Conservation (phyloP, 2,888 invertebrate species). For the Aplocera efformata region DNA sequence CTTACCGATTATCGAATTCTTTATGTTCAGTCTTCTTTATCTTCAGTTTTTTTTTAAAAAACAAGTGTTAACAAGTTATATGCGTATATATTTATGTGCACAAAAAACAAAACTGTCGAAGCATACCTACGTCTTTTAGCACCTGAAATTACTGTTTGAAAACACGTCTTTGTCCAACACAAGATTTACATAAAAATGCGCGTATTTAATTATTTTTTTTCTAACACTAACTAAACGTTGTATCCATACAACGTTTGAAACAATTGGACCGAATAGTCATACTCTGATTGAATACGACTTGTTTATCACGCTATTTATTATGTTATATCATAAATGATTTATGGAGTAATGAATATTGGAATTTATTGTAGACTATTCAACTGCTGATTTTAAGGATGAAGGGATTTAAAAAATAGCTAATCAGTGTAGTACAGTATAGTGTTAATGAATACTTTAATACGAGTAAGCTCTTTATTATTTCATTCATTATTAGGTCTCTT, state of each 20-base stretch:
- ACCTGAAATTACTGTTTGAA: conserved; percentile 2
- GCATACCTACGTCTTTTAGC: conserved; percentile 1
- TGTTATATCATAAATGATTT: conserved; percentile 9
- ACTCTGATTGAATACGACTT: conserved; percentile 11
- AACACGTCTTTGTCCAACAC: conserved; percentile 1
- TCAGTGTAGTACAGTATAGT: too few species aligned
- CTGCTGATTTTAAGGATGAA: too few species aligned
- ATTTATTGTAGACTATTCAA: conserved; percentile 4
- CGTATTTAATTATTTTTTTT: conserved; percentile 8
- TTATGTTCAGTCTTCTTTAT: too few species aligned
- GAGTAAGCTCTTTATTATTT: too few species aligned
- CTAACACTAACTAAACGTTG: conserved; percentile 7
- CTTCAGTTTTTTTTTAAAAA: too few species aligned
- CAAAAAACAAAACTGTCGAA: background rate
- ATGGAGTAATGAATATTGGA: conserved; percentile 5
- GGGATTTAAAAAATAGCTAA: too few species aligned
- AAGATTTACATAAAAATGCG: conserved; percentile 10
- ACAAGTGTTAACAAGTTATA: too few species aligned
- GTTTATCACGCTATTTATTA: conserved; percentile 3
- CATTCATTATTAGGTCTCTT: too few species aligned
- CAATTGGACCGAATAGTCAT: conserved; percentile 18
- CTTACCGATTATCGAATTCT: too few species aligned
- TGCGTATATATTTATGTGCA: too few species aligned
- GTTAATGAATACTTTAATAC: too few species aligned
- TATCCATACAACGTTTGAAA: background rate